Evolutionary conservation across 2,888 invertebrate genomes (phyloP).

Genomic region (Acanthosepion lycidas): DNA sequence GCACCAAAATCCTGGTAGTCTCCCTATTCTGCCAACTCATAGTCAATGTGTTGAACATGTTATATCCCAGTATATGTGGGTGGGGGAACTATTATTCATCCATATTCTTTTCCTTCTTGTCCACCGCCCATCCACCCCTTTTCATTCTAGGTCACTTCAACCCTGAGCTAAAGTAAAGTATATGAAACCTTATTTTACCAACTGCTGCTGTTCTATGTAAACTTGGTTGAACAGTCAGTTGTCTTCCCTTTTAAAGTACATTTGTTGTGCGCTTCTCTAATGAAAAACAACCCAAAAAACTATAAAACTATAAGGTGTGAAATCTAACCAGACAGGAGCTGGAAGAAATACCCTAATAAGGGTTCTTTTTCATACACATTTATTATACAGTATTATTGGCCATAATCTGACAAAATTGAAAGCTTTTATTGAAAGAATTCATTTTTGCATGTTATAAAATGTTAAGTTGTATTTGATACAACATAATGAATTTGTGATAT

Average conservation of each 20-base stretch:
- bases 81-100: background rate
- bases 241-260: background rate
- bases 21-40: background rate
- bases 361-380: background rate
- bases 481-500: too few species aligned
- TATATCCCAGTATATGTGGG: background rate
- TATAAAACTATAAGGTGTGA: background rate
- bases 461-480: too few species aligned
- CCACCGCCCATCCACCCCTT: too few species aligned
- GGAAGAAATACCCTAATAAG: background rate
- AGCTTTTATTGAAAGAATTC: too few species aligned
- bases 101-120: background rate
- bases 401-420: too few species aligned
- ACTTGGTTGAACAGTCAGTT: background rate
- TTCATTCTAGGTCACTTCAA: conserved; percentile 4
- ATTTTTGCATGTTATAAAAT: too few species aligned
- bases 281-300: background rate
- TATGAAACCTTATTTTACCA: background rate
- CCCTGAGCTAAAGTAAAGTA: background rate
- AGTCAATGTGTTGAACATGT: background rate
- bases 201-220: background rate
- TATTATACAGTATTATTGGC: too few species aligned
- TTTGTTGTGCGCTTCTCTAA: background rate
- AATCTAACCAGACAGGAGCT: background rate
- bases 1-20: background rate